Conservation (phyloP, 2,113 vertebrate genomes). For the Dinomys branickii region DNA sequence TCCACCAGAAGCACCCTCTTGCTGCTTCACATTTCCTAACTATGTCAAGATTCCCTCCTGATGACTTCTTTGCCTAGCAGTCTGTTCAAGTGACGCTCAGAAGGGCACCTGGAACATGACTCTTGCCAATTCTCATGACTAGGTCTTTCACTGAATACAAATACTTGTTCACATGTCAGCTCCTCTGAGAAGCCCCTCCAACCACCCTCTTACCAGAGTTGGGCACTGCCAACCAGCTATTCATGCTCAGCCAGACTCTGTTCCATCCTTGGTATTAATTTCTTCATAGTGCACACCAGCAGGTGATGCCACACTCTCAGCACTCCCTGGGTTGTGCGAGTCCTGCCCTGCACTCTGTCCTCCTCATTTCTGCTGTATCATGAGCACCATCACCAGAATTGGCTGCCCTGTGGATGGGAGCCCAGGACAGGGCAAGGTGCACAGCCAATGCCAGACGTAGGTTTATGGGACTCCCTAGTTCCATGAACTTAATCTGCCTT, state of each 20-base stretch:
- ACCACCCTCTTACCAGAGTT: too few species aligned
- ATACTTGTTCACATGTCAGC: neutral
- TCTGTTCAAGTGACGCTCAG: neutral
- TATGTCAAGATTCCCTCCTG: neutral
- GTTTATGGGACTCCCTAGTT: neutral
- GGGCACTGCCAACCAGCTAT: neutral
- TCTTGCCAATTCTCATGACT: neutral
- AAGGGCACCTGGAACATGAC: too few species aligned
- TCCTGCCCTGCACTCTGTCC: fast-evolving
- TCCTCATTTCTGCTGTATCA: fast-evolving
- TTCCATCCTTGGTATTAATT: neutral
- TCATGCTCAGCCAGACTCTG: too few species aligned
- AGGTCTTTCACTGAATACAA: neutral
- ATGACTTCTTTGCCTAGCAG: neutral
- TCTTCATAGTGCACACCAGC: fast-evolving
- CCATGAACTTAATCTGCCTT: neutral
- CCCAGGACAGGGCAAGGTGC: neutral
- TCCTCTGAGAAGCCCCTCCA: neutral
- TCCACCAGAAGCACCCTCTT: neutral
- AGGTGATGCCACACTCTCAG: neutral
- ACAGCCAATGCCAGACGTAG: fast-evolving
- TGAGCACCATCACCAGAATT: too few species aligned
- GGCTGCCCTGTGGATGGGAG: fast-evolving
- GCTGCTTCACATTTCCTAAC: neutral
- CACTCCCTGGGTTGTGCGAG: neutral